Base-by-base conservation (phyloP, 2,888 invertebrate genomes). In the Orchesellides sinensis region DNA sequence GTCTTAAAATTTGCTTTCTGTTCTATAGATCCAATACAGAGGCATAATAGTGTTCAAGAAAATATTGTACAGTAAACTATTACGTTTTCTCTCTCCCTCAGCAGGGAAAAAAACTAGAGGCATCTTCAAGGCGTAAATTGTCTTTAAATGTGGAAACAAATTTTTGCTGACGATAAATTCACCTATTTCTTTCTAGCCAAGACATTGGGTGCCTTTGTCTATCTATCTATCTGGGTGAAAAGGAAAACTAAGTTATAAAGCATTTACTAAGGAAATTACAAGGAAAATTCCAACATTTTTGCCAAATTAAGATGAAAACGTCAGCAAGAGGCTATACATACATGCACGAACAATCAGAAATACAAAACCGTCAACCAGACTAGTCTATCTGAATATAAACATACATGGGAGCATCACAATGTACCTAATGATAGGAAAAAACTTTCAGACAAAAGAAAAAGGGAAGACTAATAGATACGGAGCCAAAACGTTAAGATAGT, bases 291-390 rank as follows among this genome's bases (percentile, higher is more conserved):
- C 61, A 78, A 35, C 61, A 61, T 78, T 78, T 78, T 78, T 78
- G 78, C 69, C 69, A 79, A 79, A 79, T 79, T 79, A 79, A 79
- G 70, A 70, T 70, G 65, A 70, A 70, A 63, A 79, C 70, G 63
- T 70, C 63, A 79, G 70, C 40, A 45, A 47, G 35, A 5, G 12
- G 35, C 12, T 52, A 52, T 12, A 17, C 19, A 52, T 17, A 52
- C 10, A 47, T 47, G 47, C 19, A 8, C 40, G n/a, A n/a, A n/a
- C n/a, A n/a, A n/a, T n/a, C n/a, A n/a, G n/a, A n/a, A n/a, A n/a
- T n/a, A n/a, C n/a, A n/a, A n/a, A n/a, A n/a, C n/a, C n/a, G n/a
- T n/a, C n/a, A n/a, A n/a, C n/a, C n/a, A n/a, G n/a, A n/a, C n/a
- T n/a, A n/a, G n/a, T n/a, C n/a, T n/a, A n/a, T n/a, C n/a, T n/a